phyloP scores from a whole-genome alignment of 1,140 invertebrate species.

The Cryptotermes secundus region DNA sequence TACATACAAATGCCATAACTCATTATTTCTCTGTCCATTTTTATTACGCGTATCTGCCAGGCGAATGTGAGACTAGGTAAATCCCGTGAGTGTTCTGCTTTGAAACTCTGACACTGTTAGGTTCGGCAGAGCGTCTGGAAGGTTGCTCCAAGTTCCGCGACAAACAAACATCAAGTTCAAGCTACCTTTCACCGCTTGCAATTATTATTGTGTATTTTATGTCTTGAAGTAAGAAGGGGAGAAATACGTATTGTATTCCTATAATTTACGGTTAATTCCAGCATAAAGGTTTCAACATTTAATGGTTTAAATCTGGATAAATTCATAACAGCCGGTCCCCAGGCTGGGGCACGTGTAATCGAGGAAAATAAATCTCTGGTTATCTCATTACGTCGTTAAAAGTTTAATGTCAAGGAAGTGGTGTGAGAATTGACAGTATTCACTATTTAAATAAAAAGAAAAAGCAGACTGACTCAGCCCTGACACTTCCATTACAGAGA shows the following conservation, averaged over 20 bases:
- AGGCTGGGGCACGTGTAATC: background rate
- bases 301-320: background rate
- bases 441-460: too few relatives aligned
- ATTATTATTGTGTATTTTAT: too few relatives aligned
- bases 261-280: background rate
- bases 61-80: background rate
- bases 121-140: background rate
- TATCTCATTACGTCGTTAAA: too few relatives aligned
- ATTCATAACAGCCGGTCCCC: background rate
- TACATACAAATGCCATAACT: background rate
- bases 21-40: background rate
- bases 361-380: too few relatives aligned
- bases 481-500: too few relatives aligned
- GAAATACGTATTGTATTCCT: background rate
- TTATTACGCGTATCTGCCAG: background rate
- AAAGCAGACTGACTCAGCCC: too few relatives aligned
- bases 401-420: too few relatives aligned
- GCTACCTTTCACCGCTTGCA: background rate
- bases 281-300: background rate
- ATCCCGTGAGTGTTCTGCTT: background rate
- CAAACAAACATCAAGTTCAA: background rate
- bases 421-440: too few relatives aligned
- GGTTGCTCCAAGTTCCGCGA: background rate
- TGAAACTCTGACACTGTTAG: background rate
- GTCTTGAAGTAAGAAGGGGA: too few relatives aligned